Evolutionary conservation across 2,797 vertebrate genomes (phyloP).

Genomic region (Dryobates pubescens): DNA sequence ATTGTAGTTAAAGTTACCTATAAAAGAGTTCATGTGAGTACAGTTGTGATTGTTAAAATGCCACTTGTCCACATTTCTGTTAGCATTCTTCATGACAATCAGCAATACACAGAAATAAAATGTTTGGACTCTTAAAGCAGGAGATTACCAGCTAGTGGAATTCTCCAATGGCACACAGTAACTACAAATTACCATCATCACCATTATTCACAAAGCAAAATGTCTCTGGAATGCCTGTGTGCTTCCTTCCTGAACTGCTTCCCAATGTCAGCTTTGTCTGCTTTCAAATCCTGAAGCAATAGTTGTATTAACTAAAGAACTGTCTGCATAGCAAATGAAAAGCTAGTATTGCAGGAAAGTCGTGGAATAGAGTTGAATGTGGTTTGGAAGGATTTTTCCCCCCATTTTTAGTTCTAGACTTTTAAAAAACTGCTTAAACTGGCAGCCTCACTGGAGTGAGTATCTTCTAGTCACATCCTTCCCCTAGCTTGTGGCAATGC

Average conservation of each 20-base stretch:
- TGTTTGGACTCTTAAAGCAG: slow-evolving; percentile 78
- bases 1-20: slow-evolving; percentile 76
- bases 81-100: slow-evolving; percentile 74
- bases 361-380: neutral
- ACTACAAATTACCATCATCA: slow-evolving; percentile 78
- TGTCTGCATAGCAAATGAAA: slow-evolving; percentile 41
- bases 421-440: neutral
- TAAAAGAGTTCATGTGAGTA: slow-evolving; percentile 64
- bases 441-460: neutral
- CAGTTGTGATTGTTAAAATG: slow-evolving; percentile 75
- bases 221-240: slow-evolving; percentile 62
- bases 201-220: slow-evolving; percentile 68
- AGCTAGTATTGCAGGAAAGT: neutral
- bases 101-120: slow-evolving; percentile 78
- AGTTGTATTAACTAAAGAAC: slow-evolving; percentile 45
- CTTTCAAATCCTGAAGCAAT: slow-evolving; percentile 62
- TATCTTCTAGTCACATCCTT: neutral
- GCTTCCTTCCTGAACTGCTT: slow-evolving; percentile 37
- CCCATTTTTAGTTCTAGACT: neutral
- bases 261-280: slow-evolving; percentile 37
- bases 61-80: slow-evolving; percentile 68
- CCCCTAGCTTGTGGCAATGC: too few relatives aligned
- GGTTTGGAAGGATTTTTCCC: neutral
- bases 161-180: slow-evolving; percentile 73
- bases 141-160: slow-evolving; percentile 75